Evolutionary conservation across 2,888 invertebrate species (phyloP).

Genomic region (Nebria salina): DNA sequence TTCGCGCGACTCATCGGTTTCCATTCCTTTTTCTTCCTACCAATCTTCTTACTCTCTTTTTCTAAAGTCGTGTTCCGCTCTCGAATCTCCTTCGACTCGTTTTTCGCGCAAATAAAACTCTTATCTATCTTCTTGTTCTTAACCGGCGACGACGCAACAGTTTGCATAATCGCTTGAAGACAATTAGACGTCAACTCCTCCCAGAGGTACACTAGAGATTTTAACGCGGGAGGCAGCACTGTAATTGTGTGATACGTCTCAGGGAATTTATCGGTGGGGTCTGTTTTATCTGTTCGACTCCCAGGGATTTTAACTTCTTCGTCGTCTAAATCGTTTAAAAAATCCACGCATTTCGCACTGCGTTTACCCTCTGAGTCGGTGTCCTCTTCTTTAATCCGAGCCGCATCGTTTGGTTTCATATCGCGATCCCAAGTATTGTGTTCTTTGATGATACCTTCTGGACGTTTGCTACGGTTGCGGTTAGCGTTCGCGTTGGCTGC

Average conservation of each 20-base stretch:
- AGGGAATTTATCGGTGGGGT: constrained; percentile 55
- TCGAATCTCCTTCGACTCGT: constrained; percentile 59
- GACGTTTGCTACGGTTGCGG: constrained; percentile 67
- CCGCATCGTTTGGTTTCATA: no score
- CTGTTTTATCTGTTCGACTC: no score
- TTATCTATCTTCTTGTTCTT: constrained; percentile 55
- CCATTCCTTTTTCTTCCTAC: constrained; percentile 67
- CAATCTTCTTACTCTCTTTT: constrained; percentile 66
- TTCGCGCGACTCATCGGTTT: constrained; percentile 57
- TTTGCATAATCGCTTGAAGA: constrained; percentile 72
- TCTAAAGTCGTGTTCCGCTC: constrained; percentile 60
- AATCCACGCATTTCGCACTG: no score
- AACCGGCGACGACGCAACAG: constrained; percentile 69
- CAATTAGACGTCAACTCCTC: constrained; percentile 80
- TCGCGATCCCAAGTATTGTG: constrained; percentile 56
- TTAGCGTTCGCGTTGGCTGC: constrained; percentile 83
- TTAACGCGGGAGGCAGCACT: constrained; percentile 86
- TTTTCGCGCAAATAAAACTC: constrained; percentile 51
- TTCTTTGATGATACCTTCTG: constrained; percentile 65
- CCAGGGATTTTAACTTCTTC: no score
- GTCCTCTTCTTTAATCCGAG: no score
- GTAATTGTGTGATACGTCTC: constrained; percentile 71
- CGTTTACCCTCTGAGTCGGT: no score
- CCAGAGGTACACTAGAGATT: constrained; percentile 90
- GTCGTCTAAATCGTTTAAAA: no score